phyloP scores from a whole-genome alignment of 1,140 invertebrate species.

The Phymastichus coffea region DNA sequence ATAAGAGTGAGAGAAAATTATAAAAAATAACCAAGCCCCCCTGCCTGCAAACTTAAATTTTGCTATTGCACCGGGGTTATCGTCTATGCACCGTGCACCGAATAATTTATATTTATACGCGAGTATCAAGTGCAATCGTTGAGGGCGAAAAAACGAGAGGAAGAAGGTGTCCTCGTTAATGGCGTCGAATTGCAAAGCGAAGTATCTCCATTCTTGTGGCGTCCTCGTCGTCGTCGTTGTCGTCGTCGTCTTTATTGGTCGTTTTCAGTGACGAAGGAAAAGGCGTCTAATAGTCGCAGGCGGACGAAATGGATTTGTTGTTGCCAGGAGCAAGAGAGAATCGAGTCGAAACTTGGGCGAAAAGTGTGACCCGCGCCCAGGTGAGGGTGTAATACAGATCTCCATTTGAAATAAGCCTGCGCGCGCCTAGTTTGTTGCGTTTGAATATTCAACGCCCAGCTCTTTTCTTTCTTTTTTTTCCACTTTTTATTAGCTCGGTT shows the following conservation, averaged over 20 bases:
- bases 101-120: too few species aligned
- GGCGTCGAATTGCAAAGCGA: conserved; percentile 19
- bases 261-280: conserved; percentile 16
- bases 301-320: conserved; percentile 21
- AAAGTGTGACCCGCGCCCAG: conserved; percentile 34
- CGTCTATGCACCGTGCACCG: too few species aligned
- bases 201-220: too few species aligned
- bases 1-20: conserved; percentile 28
- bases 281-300: conserved; percentile 20
- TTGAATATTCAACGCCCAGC: conserved; percentile 56
- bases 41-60: too few species aligned
- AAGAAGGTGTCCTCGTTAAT: conserved; percentile 12
- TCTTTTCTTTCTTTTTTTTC: too few species aligned
- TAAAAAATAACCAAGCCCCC: conserved; percentile 26
- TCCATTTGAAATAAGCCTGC: conserved; percentile 58
- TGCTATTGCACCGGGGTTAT: too few species aligned
- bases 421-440: conserved; percentile 57
- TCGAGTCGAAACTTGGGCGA: conserved; percentile 41
- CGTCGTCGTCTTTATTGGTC: conserved; percentile 17
- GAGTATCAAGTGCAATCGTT: conserved; percentile 13
- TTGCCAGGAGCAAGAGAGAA: conserved; percentile 13
- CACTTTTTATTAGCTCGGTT: conserved; percentile 54
- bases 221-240: too few species aligned
- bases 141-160: not conserved
- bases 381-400: conserved; percentile 53